Evolutionary conservation across 2,113 vertebrate species (phyloP), one percentile per base, ranked within the genome.

Genomic region (Motacilla alba): DNA sequence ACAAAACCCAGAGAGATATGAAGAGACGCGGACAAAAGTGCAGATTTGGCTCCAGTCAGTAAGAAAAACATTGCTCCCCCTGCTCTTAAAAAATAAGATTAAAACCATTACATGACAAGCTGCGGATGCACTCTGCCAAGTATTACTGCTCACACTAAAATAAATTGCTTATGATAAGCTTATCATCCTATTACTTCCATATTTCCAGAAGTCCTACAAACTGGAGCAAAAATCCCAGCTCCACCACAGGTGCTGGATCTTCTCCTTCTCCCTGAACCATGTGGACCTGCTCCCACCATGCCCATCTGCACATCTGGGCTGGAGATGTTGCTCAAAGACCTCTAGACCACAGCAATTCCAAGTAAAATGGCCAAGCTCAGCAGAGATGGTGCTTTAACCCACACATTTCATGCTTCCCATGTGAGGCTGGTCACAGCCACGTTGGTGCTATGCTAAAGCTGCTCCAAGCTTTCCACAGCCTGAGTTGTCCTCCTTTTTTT

Each of bases 21-120:
- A 87, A 84, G 69, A 89, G 44, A 87, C 0, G 3, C n/a, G 82
- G 91, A 87, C 13, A 0, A 5, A 43, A 95, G 73, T 11, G 4
- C 76, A 64, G 90, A 76, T 92, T 93, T 92, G 88, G 90, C 83
- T 96, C 55, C 76, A 93, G 76, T 79, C 86, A 66, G 39, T 78
- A 52, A 72, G 73, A 83, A 93, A 96, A 84, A 56, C 64, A 89
- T 47, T 49, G 78, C 53, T 72, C 66, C 86, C 88, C 83, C 83
- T 90, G 90, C 52, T 92, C 90, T 82, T 75, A 73, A 95, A 95
- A 96, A 97, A 96, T 93, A 90, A 89, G 90, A 94, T 96, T 96
- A 96, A 92, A 96, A n/a, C 74, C 87, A 92, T 76, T 91, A 92
- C 55, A 89, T 30, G 94, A 93, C 89, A 80, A 94, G 66, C 72